Evolutionary conservation across 1,140 invertebrate genomes (phyloP), one percentile per base, ranked within the genome.

Genomic region (Manduca sexta): DNA sequence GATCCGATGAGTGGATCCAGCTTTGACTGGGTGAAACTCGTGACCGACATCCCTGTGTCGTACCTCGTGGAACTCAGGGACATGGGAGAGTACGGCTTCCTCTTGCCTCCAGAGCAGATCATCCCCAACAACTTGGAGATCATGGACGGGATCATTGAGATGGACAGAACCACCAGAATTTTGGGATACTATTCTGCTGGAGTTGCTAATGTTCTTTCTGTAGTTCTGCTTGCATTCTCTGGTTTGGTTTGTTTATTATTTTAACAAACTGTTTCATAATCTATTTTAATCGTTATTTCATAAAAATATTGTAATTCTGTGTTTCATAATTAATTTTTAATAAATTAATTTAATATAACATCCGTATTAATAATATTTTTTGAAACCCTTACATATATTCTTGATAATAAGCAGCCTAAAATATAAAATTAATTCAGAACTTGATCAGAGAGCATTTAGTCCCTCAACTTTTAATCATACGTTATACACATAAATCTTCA

Each of bases 61-160:
- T 95, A 90, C 60, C 90, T 92, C 1, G 87, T 89, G 12, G 89
- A 90, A 62, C 77, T 94, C 11, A 79, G 93, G 6, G 94, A 96
- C 66, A 88, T 82, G 17, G 93, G 94, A 17, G 62, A 79, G 45
- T 89, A 91, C 52, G 94, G 94, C 0, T 97, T 97, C 68, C 16
- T 94, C 0, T 81, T 97, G 18, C 94, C 94, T 0, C 84, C 92
- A 5, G 78, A 88, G 35, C 89, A 93, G 69, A 96, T 96, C 49
- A 82, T 91, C 12, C 90, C 92, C 1, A 93, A 91, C 17, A 90
- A 86, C 16, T 67, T 89, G 49, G 94, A 95, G 86, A 91, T 91
- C 10, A 73, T 92, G 31, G 91, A 92, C 52, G 89, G 88, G 1
- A 60, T 92, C 13, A 49, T 92, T 0, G 78, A 79, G 51, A 84